phyloP scores from a whole-genome alignment of 2,797 vertebrate species.

The Sebastes melanostomus region DNA sequence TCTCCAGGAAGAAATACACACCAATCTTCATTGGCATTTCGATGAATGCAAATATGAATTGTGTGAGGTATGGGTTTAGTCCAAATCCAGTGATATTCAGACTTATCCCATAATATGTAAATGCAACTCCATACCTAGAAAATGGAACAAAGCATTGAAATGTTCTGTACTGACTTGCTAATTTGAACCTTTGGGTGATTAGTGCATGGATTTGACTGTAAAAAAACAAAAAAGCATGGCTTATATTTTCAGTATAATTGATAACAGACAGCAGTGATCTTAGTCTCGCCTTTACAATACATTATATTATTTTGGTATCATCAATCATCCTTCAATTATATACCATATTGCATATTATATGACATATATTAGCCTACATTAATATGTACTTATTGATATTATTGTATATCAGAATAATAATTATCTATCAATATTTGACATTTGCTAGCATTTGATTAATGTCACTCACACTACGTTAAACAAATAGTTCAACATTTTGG shows the following conservation, averaged over 20 bases:
- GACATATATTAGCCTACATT: neutral
- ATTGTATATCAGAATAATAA: neutral
- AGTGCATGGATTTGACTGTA: neutral
- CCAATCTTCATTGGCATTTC: slow-evolving; percentile 89
- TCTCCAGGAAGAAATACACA: slow-evolving; percentile 81
- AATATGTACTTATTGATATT: neutral
- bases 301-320: neutral
- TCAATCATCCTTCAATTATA: neutral
- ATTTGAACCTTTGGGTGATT: neutral
- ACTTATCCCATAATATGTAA: slow-evolving; percentile 90
- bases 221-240: neutral
- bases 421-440: neutral
- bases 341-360: neutral
- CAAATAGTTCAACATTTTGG: neutral
- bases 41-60: slow-evolving; percentile 84
- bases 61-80: slow-evolving; percentile 86
- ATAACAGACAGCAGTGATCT: neutral
- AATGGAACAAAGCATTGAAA: neutral
- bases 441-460: neutral
- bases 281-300: neutral
- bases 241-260: neutral
- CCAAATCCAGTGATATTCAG: slow-evolving; percentile 86
- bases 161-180: neutral
- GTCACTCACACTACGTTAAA: neutral
- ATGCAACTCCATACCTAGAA: slow-evolving; percentile 89